phyloP scores from a whole-genome alignment of 2,113 vertebrate genomes.

The Takifugu flavidus region DNA sequence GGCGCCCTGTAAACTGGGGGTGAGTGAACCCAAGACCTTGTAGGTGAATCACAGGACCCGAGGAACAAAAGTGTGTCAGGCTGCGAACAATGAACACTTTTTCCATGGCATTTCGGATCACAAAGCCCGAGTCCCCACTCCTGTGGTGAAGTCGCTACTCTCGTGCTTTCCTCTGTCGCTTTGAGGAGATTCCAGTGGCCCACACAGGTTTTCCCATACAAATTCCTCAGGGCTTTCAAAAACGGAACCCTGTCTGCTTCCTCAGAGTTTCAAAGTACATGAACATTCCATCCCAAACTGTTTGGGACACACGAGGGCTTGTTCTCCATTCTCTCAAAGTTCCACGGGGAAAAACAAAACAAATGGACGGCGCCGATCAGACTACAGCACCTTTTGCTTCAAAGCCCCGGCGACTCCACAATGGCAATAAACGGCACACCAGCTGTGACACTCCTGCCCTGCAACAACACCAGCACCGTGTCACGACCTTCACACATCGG shows the following conservation, averaged over 20 bases:
- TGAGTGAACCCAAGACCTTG: conserved; percentile 38
- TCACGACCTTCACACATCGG: conserved; percentile 16
- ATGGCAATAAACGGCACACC: conserved; percentile 28
- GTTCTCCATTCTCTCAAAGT: conserved; percentile 34
- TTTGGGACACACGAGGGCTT: conserved; percentile 41
- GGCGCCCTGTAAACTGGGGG: conserved; percentile 10
- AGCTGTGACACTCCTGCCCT: conserved; percentile 14
- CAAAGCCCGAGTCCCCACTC: conserved; percentile 53
- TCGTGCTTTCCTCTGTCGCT: conserved; percentile 41
- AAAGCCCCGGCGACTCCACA: conserved; percentile 44
- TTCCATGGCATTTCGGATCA: conserved; percentile 46
- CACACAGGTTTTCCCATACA: conserved; percentile 59
- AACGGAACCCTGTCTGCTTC: conserved; percentile 60
- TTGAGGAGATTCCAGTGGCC: conserved; percentile 71
- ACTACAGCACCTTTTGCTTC: conserved; percentile 22
- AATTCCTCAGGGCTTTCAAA: conserved; percentile 54
- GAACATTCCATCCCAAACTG: conserved; percentile 35
- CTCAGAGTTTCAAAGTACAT: conserved; percentile 49
- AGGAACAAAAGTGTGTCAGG: conserved; percentile 32
- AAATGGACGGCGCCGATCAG: conserved; percentile 46
- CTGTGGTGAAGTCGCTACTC: conserved; percentile 39
- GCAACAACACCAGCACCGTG: conserved; percentile 15
- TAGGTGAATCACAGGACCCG: conserved; percentile 60
- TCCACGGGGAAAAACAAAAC: conserved; percentile 40
- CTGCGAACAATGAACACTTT: conserved; percentile 56